A percentile compares a stretch with the other conserved stretches of the same genome.
Evolutionary conservation across 1,140 invertebrate species (phyloP).

Genomic region (Drosophila pectinifera): DNA sequence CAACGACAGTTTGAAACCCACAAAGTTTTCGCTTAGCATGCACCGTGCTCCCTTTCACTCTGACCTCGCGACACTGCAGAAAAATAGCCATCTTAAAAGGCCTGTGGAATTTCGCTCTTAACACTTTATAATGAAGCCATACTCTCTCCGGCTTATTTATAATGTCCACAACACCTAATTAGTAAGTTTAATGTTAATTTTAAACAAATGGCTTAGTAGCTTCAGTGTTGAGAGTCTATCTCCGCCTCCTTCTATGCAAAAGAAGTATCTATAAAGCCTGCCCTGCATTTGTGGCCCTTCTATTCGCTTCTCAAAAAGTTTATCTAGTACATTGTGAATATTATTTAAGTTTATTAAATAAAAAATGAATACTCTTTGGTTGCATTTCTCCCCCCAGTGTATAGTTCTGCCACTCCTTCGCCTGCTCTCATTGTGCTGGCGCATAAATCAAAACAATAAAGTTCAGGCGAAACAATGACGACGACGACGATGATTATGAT

Average conservation of each 20-base stretch:
- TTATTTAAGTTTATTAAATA: too few species aligned
- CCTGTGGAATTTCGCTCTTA: not conserved
- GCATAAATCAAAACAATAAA: constrained; percentile 84
- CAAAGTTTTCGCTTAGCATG: constrained; percentile 72
- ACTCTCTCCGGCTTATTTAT: not conserved
- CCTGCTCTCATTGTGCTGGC: constrained; percentile 52
- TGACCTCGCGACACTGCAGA: constrained; percentile 29
- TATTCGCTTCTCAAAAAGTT: not conserved
- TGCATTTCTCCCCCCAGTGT: constrained; percentile 5
- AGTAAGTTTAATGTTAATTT: not conserved
- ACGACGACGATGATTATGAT: constrained; percentile 45
- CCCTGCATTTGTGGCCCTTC: not conserved
- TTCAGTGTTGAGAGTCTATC: too few species aligned
- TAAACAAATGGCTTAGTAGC: not conserved
- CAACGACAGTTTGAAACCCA: constrained; percentile 58
- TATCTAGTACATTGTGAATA: not conserved
- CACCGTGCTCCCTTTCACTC: constrained; percentile 13
- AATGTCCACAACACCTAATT: not conserved
- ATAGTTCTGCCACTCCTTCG: constrained; percentile 2
- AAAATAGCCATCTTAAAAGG: not conserved
- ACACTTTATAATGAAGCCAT: not conserved
- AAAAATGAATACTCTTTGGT: too few species aligned
- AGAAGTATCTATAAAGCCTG: not conserved
- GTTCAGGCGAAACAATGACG: constrained; percentile 79
- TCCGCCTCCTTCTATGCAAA: not conserved